Conservation (phyloP, 1,140 invertebrate species). For the Grapholita molesta region DNA sequence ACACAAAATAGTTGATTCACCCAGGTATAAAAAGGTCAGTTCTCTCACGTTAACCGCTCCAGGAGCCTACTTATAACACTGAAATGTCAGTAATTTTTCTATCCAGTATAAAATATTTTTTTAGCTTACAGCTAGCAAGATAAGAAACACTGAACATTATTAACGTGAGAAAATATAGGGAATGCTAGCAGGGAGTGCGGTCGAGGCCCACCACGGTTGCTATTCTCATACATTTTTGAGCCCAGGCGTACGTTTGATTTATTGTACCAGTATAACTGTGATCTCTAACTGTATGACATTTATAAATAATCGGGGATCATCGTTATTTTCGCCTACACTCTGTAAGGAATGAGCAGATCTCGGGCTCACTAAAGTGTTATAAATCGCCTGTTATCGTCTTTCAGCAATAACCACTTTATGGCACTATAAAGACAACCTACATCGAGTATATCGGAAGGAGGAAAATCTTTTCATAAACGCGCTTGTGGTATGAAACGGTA, state of each 20-base stretch:
- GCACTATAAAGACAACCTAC: constrained; percentile 40
- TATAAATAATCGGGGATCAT: neutral
- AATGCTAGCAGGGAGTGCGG: constrained; percentile 15
- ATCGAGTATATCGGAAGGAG: constrained; percentile 31
- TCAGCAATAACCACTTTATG: constrained; percentile 47
- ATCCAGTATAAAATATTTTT: neutral
- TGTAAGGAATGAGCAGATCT: neutral
- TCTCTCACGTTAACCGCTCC: neutral
- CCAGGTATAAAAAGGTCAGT: no score
- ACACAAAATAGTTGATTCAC: no score
- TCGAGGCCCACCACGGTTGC: constrained; percentile 20
- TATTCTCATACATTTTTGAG: neutral
- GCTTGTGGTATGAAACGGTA: neutral
- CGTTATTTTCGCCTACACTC: neutral
- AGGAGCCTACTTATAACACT: neutral
- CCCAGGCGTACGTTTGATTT: neutral
- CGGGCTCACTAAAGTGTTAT: constrained; percentile 41
- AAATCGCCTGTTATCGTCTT: constrained; percentile 43
- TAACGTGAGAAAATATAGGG: constrained; percentile 23
- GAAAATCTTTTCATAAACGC: constrained; percentile 25
- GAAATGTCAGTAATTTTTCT: neutral
- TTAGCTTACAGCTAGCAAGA: neutral
- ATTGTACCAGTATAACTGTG: neutral
- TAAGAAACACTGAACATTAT: constrained; percentile 15
- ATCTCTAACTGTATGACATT: neutral